Conservation (phyloP, 2,797 vertebrate genomes). For the Lophotriccus pileatus region DNA sequence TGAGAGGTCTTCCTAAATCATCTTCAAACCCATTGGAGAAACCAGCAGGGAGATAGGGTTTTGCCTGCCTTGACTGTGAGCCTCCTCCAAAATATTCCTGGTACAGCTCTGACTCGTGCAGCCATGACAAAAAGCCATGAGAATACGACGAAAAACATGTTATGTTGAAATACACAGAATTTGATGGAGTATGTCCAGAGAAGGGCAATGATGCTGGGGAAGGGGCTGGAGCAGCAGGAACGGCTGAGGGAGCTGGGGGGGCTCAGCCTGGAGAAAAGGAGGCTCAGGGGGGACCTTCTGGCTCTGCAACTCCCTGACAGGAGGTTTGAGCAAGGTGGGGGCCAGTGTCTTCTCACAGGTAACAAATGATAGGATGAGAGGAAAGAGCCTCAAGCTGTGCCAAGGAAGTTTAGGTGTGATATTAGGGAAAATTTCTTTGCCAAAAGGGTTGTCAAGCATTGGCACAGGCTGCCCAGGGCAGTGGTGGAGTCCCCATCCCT, state of each 20-base stretch:
- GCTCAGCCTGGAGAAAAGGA: not conserved
- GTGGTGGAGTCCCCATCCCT: not conserved
- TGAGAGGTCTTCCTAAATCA: not conserved
- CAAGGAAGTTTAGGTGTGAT: not conserved
- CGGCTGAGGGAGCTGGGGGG: not conserved
- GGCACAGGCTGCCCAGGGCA: not conserved
- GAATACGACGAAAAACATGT: accelerated
- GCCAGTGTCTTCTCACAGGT: not conserved
- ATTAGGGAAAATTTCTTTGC: not conserved
- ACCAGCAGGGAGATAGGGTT: not conserved
- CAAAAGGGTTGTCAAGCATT: not conserved
- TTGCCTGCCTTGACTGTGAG: not conserved
- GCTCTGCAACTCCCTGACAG: not conserved
- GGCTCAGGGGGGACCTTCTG: not conserved
- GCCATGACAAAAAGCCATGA: not conserved
- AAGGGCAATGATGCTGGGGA: not conserved
- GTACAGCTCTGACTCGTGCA: not conserved
- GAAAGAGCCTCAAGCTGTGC: not conserved
- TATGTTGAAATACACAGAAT: not conserved
- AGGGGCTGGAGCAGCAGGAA: not conserved
- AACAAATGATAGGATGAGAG: not conserved
- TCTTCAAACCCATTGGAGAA: not conserved
- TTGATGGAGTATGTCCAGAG: not conserved
- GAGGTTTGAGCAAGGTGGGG: not conserved
- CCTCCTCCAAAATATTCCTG: not conserved